phyloP scores from a whole-genome alignment of 1,140 invertebrate genomes.

The Portunus trituberculatus region DNA sequence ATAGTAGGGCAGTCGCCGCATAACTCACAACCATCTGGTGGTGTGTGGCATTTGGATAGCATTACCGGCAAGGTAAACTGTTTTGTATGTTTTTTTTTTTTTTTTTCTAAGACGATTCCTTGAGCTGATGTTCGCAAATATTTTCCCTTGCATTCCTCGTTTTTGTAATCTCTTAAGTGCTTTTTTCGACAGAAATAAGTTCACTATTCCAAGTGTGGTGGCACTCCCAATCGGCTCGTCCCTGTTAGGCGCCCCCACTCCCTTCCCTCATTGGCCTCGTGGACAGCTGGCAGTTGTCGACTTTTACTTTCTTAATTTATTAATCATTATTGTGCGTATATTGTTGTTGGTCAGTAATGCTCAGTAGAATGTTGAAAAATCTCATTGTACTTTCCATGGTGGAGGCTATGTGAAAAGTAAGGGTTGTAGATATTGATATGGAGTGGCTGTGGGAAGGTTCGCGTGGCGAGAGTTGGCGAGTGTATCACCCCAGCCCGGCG shows the following conservation, averaged over 20 bases:
- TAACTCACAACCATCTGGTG: background rate
- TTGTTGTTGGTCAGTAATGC: background rate
- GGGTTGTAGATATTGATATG: too few relatives aligned
- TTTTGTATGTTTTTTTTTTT: background rate
- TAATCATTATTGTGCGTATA: background rate
- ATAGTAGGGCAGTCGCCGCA: background rate
- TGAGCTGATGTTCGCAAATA: background rate
- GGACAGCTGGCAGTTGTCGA: background rate
- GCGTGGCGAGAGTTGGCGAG: background rate
- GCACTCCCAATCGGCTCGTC: background rate
- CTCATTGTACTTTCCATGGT: background rate
- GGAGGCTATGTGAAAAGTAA: background rate
- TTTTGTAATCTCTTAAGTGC: too few relatives aligned
- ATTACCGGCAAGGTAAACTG: background rate
- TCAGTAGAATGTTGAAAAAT: background rate
- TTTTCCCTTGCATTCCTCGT: background rate
- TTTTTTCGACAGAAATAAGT: background rate
- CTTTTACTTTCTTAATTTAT: background rate
- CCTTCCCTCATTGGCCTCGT: background rate
- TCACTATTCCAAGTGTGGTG: background rate
- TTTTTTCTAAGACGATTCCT: background rate
- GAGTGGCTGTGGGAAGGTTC: background rate
- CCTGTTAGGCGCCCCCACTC: background rate
- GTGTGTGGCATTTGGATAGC: background rate
- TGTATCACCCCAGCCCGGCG: slow-evolving; percentile 16